phyloP scores from a whole-genome alignment of 2,797 vertebrate species.

The Sebastes wilsoni region DNA sequence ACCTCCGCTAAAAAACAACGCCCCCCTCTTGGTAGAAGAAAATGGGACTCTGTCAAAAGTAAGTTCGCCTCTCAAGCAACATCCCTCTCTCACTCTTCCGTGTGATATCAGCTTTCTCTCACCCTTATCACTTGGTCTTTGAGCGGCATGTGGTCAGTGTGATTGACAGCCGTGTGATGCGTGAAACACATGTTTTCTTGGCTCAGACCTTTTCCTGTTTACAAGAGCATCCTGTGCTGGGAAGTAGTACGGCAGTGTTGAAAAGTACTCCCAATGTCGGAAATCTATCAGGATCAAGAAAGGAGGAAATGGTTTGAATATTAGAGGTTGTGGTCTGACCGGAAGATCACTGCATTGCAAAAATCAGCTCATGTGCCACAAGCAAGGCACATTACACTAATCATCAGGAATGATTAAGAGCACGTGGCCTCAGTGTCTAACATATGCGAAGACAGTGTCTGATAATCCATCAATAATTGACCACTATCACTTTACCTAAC shows the following conservation, averaged over 20 bases:
- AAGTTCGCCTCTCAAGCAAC: conserved; percentile 41
- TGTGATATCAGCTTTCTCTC: conserved; percentile 16
- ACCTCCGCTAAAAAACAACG: conserved; percentile 81
- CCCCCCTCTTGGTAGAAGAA: conserved; percentile 87
- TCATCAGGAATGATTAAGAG: background rate
- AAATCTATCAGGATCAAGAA: conserved; percentile 37
- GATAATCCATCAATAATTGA: background rate
- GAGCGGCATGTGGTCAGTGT: conserved; percentile 39
- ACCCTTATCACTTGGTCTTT: background rate
- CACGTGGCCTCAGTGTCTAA: background rate
- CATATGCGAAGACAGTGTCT: background rate
- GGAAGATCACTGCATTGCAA: background rate
- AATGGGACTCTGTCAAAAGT: conserved; percentile 90
- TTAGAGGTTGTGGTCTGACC: conserved; percentile 6
- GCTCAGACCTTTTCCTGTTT: conserved; percentile 67
- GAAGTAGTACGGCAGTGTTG: conserved; percentile 25
- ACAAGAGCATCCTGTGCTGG: conserved; percentile 15
- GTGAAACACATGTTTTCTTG: conserved; percentile 57
- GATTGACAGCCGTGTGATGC: conserved; percentile 47
- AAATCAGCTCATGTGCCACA: background rate
- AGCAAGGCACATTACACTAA: background rate
- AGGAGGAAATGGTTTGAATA: conserved; percentile 3
- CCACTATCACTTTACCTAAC: background rate
- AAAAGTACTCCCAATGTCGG: conserved; percentile 49
- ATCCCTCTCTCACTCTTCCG: background rate